These are phyloP conservation scores for Macrostomum cliftonense DNA, from an alignment of 2,888 invertebrate species.

Conservation along the genomic window DNA sequence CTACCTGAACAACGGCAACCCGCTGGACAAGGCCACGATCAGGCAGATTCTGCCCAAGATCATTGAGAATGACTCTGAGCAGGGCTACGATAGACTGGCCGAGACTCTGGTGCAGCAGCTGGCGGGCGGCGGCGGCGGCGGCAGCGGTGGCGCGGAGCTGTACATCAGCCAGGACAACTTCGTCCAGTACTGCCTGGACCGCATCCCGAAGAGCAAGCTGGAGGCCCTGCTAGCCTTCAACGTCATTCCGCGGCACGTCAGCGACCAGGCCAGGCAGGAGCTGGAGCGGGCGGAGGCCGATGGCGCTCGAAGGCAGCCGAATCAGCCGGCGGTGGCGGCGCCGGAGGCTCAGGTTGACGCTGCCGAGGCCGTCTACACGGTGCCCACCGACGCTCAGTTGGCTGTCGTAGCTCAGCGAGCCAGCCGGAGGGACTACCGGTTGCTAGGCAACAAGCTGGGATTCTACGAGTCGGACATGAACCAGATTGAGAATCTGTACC, in stretches of 20 bases:
- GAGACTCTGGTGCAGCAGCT: neutral
- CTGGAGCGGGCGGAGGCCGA: too few species aligned
- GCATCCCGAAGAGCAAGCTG: too few species aligned
- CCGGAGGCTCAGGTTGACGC: too few species aligned
- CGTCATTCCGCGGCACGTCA: too few species aligned
- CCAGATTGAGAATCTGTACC: neutral
- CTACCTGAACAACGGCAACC: conserved; percentile 24
- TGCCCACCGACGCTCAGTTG: conserved; percentile 21
- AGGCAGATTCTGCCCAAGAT: conserved; percentile 22
- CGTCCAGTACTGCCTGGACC: too few species aligned
- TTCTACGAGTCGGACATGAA: conserved; percentile 8
- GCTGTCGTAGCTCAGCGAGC: conserved; percentile 21
- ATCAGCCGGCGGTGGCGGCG: too few species aligned
- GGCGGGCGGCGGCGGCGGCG: too few species aligned
- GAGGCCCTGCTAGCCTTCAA: too few species aligned
- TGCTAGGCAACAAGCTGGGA: conserved; percentile 13
- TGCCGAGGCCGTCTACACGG: conserved; percentile 1
- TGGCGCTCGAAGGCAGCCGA: too few species aligned
- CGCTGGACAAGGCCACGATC: conserved; percentile 21
- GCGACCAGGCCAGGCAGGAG: too few species aligned
- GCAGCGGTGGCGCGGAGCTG: too few species aligned
- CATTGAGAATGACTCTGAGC: conserved; percentile 24
- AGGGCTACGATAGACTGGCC: conserved; percentile 12
- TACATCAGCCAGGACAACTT: too few species aligned
- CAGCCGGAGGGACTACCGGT: conserved; percentile 15